Conservation (phyloP, 2,797 vertebrate species). For the Vipera latastei region DNA sequence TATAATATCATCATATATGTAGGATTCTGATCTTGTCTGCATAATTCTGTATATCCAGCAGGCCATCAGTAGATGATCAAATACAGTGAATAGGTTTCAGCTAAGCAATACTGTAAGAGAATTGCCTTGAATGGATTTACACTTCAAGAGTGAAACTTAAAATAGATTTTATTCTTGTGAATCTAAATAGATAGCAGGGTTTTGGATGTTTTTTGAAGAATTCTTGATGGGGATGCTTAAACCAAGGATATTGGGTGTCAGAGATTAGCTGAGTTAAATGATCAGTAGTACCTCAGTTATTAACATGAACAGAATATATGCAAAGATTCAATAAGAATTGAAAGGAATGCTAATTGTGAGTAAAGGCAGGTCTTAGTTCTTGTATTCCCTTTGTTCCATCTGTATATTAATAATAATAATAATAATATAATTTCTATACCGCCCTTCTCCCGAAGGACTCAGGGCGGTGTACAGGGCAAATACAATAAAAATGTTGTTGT, state of each 20-base stretch:
- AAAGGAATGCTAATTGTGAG: neutral
- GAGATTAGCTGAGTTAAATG: neutral
- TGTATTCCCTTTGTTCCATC: neutral
- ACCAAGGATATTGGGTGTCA: neutral
- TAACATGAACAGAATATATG: neutral
- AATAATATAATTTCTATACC: no score
- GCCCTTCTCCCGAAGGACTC: no score
- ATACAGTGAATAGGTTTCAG: neutral
- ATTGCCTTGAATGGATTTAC: neutral
- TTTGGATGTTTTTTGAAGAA: neutral
- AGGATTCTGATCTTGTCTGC: neutral
- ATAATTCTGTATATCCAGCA: neutral
- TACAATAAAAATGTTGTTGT: no score
- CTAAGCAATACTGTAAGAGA: neutral
- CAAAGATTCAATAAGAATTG: neutral
- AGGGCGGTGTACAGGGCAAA: no score
- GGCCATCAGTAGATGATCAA: neutral
- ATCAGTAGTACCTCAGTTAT: neutral
- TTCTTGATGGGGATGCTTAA: neutral
- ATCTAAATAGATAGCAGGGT: neutral
- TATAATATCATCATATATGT: neutral
- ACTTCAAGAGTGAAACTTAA: neutral
- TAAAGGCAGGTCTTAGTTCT: neutral
- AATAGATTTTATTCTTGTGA: neutral
- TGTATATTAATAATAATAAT: no score